Evolutionary conservation across 1,140 invertebrate genomes (phyloP).

Genomic region (Drosophila serrata): DNA sequence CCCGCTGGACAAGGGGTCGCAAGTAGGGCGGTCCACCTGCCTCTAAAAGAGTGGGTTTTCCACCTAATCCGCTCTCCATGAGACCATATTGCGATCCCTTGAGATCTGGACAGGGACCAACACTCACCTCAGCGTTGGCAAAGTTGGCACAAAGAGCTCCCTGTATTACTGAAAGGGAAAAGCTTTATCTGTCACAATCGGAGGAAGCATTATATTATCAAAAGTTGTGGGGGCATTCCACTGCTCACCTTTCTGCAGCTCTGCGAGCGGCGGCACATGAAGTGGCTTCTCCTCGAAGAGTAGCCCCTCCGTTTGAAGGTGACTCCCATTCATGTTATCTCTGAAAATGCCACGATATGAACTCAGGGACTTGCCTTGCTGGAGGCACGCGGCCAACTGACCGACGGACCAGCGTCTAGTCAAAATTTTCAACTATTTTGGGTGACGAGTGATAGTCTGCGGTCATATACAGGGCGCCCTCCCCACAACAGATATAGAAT

Average conservation of each 20-base stretch:
- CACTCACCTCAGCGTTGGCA: slow-evolving; percentile 88
- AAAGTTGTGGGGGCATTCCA: neutral
- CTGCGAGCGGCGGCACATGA: slow-evolving; percentile 85
- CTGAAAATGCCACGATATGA: slow-evolving; percentile 11
- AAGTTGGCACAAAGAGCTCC: slow-evolving; percentile 90
- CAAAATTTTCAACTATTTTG: neutral
- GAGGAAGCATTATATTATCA: slow-evolving; percentile 19
- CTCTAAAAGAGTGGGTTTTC: slow-evolving; percentile 91
- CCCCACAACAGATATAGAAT: neutral
- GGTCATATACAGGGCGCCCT: slow-evolving; percentile 11
- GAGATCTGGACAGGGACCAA: slow-evolving; percentile 94
- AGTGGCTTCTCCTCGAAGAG: slow-evolving; percentile 85
- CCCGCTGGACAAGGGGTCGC: slow-evolving; percentile 90
- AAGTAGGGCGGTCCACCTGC: slow-evolving; percentile 94
- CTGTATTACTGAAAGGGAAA: slow-evolving; percentile 88
- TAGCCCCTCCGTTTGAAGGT: slow-evolving; percentile 73
- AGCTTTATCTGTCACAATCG: slow-evolving; percentile 55
- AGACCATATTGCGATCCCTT: slow-evolving; percentile 91
- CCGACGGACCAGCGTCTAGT: neutral
- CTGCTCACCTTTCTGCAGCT: slow-evolving; percentile 86
- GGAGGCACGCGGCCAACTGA: neutral
- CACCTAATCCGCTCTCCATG: slow-evolving; percentile 91
- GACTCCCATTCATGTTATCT: slow-evolving; percentile 54
- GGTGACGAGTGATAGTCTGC: slow-evolving; percentile 15
- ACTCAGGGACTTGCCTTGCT: slow-evolving; percentile 1